A percentile compares a stretch with the other conserved stretches of the same genome.
Evolutionary conservation across 2,113 vertebrate species (phyloP).

Genomic region (Salvelinus namaycush): DNA sequence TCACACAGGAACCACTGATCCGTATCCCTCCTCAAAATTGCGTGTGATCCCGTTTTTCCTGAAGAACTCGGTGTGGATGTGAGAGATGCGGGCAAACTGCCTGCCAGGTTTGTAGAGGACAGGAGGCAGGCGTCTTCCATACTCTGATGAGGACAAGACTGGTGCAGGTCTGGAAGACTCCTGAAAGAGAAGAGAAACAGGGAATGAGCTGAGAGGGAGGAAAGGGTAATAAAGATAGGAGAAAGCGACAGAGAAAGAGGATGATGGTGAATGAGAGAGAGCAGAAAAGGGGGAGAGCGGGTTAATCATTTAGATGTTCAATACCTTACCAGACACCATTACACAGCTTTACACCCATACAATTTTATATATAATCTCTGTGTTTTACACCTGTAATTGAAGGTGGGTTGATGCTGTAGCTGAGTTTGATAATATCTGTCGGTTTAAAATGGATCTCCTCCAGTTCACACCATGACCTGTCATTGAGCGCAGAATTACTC

Average conservation of each 20-base stretch:
- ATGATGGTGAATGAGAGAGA: neutral
- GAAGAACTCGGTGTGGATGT: constrained; percentile 64
- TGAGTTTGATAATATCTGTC: too few species aligned
- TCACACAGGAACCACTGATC: constrained; percentile 59
- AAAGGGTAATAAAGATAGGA: neutral
- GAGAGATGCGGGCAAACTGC: constrained; percentile 45
- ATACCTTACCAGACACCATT: neutral
- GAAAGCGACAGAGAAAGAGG: neutral
- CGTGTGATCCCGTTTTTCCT: constrained; percentile 70
- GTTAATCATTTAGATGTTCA: neutral
- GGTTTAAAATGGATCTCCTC: neutral
- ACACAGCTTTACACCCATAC: neutral
- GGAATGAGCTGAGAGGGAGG: neutral
- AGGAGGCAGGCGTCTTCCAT: constrained; percentile 50
- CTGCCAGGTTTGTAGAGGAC: constrained; percentile 18
- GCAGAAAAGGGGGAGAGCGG: neutral
- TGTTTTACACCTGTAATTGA: too few species aligned
- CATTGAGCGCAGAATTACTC: neutral
- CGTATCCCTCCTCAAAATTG: constrained; percentile 68
- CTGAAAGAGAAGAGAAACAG: constrained; percentile 42
- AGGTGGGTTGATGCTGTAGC: too few species aligned
- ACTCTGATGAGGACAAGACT: constrained; percentile 65
- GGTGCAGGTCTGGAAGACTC: constrained; percentile 64
- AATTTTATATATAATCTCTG: neutral
- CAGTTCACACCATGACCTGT: constrained; percentile 42